Conservation (phyloP, 92 coral and sea anemone species). For the Porites divaricata region DNA sequence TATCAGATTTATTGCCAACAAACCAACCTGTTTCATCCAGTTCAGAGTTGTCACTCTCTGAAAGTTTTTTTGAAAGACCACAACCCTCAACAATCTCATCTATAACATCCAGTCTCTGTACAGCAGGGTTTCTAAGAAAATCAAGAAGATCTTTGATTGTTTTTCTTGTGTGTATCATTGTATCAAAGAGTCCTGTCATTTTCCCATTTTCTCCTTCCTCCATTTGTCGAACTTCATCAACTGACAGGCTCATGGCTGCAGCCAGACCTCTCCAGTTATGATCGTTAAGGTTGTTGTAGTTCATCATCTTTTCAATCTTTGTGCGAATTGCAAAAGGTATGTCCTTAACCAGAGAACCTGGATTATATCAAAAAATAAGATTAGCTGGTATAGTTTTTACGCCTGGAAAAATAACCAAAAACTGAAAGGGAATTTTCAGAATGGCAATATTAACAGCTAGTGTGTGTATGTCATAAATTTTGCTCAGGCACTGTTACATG, state of each 20-base stretch:
- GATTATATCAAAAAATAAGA: background rate
- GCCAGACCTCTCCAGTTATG: slow-evolving; percentile 83
- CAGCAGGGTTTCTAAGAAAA: slow-evolving; percentile 27
- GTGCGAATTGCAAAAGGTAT: slow-evolving; percentile 59
- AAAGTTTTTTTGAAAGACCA: background rate
- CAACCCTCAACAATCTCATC: slow-evolving; percentile 9
- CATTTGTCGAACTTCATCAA: slow-evolving; percentile 44
- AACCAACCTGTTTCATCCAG: slow-evolving; percentile 6
- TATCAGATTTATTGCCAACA: background rate
- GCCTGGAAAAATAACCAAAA: background rate
- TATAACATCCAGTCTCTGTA: slow-evolving; percentile 30
- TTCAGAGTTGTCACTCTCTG: slow-evolving; percentile 5
- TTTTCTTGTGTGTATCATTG: slow-evolving; percentile 56
- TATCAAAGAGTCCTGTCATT: slow-evolving; percentile 72
- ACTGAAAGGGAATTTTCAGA: too few species aligned
- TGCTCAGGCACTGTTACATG: too few species aligned
- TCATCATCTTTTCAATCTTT: slow-evolving; percentile 54
- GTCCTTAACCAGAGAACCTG: slow-evolving; percentile 69
- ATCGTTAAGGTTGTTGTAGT: slow-evolving; percentile 14
- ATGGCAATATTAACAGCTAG: too few species aligned
- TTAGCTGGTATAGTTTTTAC: background rate
- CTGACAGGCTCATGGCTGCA: slow-evolving; percentile 58
- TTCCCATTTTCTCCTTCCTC: slow-evolving; percentile 35
- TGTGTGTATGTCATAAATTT: too few species aligned
- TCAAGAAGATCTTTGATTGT: slow-evolving; percentile 56